Conservation (phyloP, 2,797 vertebrate genomes). For the Numenius phaeopus region DNA sequence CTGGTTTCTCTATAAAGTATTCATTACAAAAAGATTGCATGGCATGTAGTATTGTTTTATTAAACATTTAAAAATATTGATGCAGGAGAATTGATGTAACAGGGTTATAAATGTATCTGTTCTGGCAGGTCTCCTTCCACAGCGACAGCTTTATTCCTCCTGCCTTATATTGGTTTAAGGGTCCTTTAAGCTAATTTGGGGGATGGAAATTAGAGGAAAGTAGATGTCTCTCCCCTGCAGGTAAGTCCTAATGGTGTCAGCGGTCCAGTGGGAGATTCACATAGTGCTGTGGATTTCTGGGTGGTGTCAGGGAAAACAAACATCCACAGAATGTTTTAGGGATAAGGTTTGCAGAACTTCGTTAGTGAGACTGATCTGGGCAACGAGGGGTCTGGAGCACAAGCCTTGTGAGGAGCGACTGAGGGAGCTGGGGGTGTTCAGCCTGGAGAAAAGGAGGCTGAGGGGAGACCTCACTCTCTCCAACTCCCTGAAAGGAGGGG, state of each 20-base stretch:
- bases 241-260: not conserved
- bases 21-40: slow-evolving; percentile 9
- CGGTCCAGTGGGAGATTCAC: not conserved
- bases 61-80: slow-evolving; percentile 45
- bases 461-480: not conserved
- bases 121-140: slow-evolving; percentile 1
- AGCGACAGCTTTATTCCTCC: slow-evolving; percentile 26
- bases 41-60: slow-evolving; percentile 6
- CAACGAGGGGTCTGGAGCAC: not conserved
- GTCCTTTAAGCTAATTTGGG: not conserved
- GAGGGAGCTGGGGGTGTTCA: not conserved
- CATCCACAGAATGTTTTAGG: not conserved
- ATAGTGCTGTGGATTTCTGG: not conserved
- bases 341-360: not conserved
- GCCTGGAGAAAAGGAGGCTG: not conserved
- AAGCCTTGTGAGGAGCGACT: not conserved
- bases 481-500: not conserved
- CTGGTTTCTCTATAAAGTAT: slow-evolving; percentile 11
- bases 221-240: not conserved
- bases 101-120: not conserved
- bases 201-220: not conserved
- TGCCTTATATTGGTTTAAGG: not conserved
- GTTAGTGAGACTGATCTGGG: not conserved
- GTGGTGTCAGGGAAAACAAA: not conserved
- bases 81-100: not conserved